Percentiles rank a stretch among this genome's conserved stretches.
Conservation (phyloP, 2,113 vertebrate genomes). For the Nestor notabilis region DNA sequence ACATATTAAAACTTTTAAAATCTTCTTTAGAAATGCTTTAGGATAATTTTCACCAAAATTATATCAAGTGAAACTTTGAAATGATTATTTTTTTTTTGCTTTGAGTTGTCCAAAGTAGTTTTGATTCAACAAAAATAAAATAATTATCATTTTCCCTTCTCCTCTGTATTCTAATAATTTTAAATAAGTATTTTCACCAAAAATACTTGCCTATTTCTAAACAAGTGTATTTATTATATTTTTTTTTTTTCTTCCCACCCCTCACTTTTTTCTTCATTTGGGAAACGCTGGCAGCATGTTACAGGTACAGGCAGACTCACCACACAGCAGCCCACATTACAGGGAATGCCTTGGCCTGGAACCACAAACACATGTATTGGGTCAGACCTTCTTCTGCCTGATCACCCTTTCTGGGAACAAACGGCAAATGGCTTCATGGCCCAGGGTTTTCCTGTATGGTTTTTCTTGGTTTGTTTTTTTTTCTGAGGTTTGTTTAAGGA, state of each 20-base stretch:
- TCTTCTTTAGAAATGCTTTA: neutral
- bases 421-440: accelerated
- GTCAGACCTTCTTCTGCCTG: neutral
- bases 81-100: neutral
- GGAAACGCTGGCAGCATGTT: no score
- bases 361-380: accelerated
- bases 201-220: neutral
- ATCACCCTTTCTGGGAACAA: neutral
- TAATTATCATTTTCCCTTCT: neutral
- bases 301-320: neutral
- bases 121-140: neutral
- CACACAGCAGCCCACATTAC: no score
- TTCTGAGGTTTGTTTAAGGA: neutral
- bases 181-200: neutral
- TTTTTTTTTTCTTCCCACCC: no score
- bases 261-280: neutral
- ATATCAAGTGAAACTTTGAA: neutral
- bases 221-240: no score
- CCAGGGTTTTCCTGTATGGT: neutral
- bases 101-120: neutral
- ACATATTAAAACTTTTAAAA: neutral
- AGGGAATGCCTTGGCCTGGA: neutral
- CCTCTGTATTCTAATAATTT: neutral
- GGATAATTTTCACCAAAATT: neutral
- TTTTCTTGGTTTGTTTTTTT: neutral